A percentile compares a stretch with the other conserved stretches of the same genome.
Conservation (phyloP, 2,797 vertebrate species). For the Halcyon smyrnensis region DNA sequence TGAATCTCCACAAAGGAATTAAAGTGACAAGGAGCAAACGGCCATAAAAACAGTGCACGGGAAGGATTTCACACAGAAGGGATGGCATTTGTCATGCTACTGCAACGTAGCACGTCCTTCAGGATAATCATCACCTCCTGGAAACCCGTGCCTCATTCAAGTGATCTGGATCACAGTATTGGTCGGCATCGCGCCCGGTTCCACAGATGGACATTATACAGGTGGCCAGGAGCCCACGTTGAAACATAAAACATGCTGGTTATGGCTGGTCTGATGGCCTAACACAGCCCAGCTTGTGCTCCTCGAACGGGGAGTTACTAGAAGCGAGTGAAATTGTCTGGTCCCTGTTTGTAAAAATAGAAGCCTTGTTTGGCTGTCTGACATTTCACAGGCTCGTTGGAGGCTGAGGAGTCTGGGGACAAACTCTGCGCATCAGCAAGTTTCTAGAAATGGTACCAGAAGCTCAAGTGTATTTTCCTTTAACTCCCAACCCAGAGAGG, state of each 20-base stretch:
- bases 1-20: neutral
- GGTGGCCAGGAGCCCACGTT: neutral
- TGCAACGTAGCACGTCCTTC: neutral
- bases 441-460: neutral
- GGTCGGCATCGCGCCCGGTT: neutral
- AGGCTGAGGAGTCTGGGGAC: neutral
- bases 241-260: neutral
- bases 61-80: neutral
- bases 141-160: neutral
- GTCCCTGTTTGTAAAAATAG: neutral
- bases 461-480: neutral
- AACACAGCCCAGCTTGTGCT: neutral
- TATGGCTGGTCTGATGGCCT: neutral
- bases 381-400: neutral
- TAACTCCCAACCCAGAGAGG: neutral
- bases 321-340: neutral
- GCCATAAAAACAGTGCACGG: accelerated
- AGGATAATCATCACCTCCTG: neutral
- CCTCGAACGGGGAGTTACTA: neutral
- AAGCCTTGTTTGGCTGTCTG: neutral
- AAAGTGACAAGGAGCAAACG: neutral
- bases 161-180: neutral
- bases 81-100: neutral
- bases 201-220: neutral
- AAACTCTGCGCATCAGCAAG: neutral